Percentiles rank a stretch among this genome's conserved stretches.
These are phyloP conservation scores for Fragum whitleyi DNA, from an alignment of 2,888 invertebrate genomes.

Conservation along the genomic window DNA sequence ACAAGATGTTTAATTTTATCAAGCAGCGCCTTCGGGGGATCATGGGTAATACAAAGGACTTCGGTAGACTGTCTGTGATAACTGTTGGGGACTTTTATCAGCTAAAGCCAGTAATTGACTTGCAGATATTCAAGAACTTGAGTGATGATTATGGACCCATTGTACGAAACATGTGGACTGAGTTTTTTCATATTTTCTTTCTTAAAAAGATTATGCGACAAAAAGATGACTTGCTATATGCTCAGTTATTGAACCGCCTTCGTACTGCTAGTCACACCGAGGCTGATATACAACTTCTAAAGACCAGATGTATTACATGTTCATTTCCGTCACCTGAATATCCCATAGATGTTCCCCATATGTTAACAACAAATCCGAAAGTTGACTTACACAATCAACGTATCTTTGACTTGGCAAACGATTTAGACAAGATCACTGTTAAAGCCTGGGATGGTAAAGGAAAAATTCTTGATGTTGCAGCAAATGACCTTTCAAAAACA, in stretches of 20 bases:
- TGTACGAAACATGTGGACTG: slow-evolving; percentile 53
- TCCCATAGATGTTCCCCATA: slow-evolving; percentile 28
- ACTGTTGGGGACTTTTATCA: slow-evolving; percentile 43
- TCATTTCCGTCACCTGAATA: neutral
- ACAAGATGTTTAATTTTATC: neutral
- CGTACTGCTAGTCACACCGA: neutral
- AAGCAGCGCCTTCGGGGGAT: neutral
- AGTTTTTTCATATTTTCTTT: slow-evolving; percentile 44
- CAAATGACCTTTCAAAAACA: neutral
- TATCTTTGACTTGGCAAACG: too few species aligned
- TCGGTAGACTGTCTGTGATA: slow-evolving; percentile 49
- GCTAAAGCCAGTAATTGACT: slow-evolving; percentile 53
- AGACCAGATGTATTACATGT: neutral
- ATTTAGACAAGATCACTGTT: slow-evolving; percentile 2
- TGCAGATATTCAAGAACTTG: slow-evolving; percentile 41
- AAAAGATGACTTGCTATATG: neutral
- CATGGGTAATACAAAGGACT: slow-evolving; percentile 24
- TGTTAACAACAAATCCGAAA: slow-evolving; percentile 8
- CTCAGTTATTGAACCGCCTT: neutral
- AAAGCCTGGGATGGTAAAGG: neutral
- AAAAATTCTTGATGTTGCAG: neutral
- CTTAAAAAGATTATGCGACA: slow-evolving; percentile 52
- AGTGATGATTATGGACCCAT: neutral
- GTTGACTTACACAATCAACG: neutral
- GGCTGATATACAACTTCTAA: neutral